Evolutionary conservation across 2,888 invertebrate species (phyloP).

Genomic region (Euproctis similis): DNA sequence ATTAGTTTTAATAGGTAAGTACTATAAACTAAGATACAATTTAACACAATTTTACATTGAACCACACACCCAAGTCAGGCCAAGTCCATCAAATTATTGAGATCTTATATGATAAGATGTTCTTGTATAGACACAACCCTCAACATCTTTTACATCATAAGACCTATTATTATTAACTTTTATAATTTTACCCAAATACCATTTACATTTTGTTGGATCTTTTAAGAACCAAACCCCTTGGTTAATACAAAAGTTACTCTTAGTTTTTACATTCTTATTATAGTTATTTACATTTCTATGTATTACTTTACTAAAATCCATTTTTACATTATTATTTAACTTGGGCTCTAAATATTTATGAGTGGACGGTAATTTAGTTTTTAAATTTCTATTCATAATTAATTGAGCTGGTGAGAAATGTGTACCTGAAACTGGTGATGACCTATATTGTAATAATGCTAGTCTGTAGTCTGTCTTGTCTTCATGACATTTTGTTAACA

Average conservation of each 20-base stretch:
- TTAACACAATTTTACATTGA: no score
- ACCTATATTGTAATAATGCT: conserved; percentile 2
- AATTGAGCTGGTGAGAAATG: no score
- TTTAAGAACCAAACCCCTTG: background rate
- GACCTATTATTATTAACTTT: background rate
- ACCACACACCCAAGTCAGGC: no score
- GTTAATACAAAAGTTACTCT: background rate
- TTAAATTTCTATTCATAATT: conserved; percentile 2
- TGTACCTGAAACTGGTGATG: no score
- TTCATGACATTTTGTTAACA: conserved; percentile 3
- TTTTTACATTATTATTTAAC: background rate
- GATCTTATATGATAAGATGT: background rate
- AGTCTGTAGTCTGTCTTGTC: conserved; percentile 1
- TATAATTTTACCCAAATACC: background rate
- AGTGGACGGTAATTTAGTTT: background rate
- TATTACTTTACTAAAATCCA: background rate
- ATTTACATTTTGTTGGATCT: background rate
- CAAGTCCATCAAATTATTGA: background rate
- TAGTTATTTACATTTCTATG: background rate
- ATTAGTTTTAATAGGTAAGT: no score
- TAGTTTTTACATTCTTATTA: background rate
- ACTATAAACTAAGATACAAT: no score
- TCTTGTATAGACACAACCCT: background rate
- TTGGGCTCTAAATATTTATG: background rate
- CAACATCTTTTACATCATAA: background rate